Conservation (phyloP, 53 echinoderm and acorn worm species). For the Arbacia lixula region DNA sequence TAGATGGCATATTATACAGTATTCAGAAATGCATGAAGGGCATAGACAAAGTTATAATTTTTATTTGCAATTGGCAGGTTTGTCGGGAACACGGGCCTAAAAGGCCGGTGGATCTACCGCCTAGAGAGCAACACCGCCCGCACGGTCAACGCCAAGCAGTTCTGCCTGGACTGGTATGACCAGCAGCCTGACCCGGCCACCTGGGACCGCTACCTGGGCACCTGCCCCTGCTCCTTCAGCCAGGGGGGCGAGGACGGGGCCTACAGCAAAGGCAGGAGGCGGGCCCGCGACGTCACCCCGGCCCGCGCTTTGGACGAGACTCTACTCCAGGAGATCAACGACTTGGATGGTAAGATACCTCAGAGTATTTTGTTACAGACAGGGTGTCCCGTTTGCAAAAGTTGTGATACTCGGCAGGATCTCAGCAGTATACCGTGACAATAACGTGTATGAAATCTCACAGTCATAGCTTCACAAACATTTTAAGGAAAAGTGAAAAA, state of each 20-base stretch:
- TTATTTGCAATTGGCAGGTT: slow-evolving; percentile 12
- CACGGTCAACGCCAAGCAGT: slow-evolving; percentile 78
- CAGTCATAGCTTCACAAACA: too few species aligned
- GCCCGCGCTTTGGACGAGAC: slow-evolving; percentile 27
- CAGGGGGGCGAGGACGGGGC: slow-evolving; percentile 66
- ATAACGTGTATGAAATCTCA: too few species aligned
- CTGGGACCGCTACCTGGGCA: slow-evolving; percentile 79
- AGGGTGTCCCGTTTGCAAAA: too few species aligned
- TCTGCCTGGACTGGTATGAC: slow-evolving; percentile 83
- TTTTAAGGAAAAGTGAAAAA: too few species aligned
- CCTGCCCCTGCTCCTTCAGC: slow-evolving; percentile 82
- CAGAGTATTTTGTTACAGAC: too few species aligned
- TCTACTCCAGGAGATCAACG: slow-evolving; percentile 46
- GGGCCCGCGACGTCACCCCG: background rate
- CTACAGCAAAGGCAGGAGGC: slow-evolving; percentile 11
- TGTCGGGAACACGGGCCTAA: slow-evolving; percentile 62
- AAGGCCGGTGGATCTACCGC: slow-evolving; percentile 89
- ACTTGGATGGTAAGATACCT: slow-evolving; percentile 44
- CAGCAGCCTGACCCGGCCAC: slow-evolving; percentile 63
- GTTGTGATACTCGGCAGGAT: too few species aligned
- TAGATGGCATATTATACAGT: too few species aligned
- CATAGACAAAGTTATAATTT: too few species aligned
- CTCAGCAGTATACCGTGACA: too few species aligned
- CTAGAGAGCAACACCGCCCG: slow-evolving; percentile 71
- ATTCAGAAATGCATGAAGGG: too few species aligned